phyloP scores from a whole-genome alignment of 2,113 vertebrate species.

The Catharus minimus region DNA sequence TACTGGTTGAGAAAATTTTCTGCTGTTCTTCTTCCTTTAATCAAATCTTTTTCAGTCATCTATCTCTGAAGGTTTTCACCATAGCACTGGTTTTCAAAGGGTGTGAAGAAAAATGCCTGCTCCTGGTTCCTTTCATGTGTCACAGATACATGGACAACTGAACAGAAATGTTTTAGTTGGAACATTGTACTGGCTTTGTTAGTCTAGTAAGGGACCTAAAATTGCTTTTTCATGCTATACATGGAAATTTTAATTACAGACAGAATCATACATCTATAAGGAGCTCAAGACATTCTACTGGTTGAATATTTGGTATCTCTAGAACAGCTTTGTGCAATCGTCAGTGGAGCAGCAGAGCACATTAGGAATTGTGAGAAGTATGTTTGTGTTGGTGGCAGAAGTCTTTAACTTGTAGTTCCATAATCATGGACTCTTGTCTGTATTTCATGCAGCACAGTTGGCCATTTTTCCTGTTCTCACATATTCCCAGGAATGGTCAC shows the following conservation, averaged over 20 bases:
- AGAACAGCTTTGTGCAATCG: background rate
- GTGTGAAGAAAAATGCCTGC: background rate
- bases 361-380: background rate
- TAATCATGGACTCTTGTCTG: background rate
- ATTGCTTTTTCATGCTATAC: background rate
- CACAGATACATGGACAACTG: background rate
- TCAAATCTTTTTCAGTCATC: background rate
- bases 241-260: background rate
- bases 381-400: too few relatives aligned
- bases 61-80: background rate
- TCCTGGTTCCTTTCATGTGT: accelerated
- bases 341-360: background rate
- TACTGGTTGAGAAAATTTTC: background rate
- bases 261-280: background rate
- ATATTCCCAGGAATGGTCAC: background rate
- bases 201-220: background rate
- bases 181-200: background rate
- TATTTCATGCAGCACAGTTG: background rate
- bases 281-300: background rate
- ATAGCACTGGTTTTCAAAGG: background rate
- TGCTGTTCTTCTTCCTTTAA: background rate
- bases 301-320: background rate
- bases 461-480: background rate
- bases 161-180: background rate
- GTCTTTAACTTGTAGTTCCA: background rate